Conservation (phyloP, 2,888 invertebrate genomes). For the Cerastis leucographa region DNA sequence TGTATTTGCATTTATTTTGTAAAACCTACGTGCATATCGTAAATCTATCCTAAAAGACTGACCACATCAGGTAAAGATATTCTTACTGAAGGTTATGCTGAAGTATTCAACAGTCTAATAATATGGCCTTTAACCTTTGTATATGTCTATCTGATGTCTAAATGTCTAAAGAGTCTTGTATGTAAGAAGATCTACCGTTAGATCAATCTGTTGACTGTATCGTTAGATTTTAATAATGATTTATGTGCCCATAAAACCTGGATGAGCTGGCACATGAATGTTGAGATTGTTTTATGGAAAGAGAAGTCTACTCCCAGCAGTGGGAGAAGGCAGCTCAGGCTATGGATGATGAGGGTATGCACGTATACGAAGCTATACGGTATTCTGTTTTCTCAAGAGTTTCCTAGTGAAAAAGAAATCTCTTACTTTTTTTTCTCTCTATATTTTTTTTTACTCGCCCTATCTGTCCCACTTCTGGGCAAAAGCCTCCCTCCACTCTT, state of each 20-base stretch:
- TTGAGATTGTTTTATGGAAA: too few relatives aligned
- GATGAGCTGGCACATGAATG: too few relatives aligned
- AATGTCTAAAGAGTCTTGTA: slow-evolving; percentile 27
- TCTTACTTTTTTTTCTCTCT: too few relatives aligned
- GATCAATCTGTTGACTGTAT: slow-evolving; percentile 26
- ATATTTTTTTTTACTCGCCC: too few relatives aligned
- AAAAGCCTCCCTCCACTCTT: too few relatives aligned
- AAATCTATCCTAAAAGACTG: slow-evolving; percentile 44
- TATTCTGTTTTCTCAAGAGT: not conserved
- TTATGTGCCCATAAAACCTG: not conserved
- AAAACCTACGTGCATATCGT: slow-evolving; percentile 35
- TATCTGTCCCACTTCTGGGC: too few relatives aligned
- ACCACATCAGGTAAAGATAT: slow-evolving; percentile 38
- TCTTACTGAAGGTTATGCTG: slow-evolving; percentile 39
- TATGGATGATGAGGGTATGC: too few relatives aligned
- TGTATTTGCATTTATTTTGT: slow-evolving; percentile 38
- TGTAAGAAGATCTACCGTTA: slow-evolving; percentile 34
- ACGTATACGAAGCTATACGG: too few relatives aligned
- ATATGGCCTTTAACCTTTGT: slow-evolving; percentile 37
- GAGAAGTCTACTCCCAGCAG: too few relatives aligned
- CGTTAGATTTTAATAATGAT: slow-evolving; percentile 24
- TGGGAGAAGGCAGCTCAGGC: too few relatives aligned
- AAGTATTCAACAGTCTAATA: slow-evolving; percentile 42
- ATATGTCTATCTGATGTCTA: slow-evolving; percentile 58
- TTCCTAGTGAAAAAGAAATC: not conserved